Percentiles rank a stretch among this genome's conserved stretches.
Evolutionary conservation across 2,797 vertebrate genomes (phyloP).

Genomic region (Caiman crocodilus): DNA sequence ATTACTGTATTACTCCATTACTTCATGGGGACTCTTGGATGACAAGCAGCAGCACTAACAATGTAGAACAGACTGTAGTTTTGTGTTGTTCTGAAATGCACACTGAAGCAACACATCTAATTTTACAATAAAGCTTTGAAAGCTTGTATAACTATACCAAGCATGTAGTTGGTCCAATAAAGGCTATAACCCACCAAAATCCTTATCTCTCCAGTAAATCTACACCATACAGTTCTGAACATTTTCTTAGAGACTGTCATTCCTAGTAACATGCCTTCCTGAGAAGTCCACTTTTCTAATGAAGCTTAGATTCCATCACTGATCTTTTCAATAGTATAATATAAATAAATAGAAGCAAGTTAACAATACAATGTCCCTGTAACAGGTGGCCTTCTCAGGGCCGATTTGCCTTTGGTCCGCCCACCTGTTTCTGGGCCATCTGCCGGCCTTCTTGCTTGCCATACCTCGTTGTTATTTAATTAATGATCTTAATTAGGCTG

Average conservation of each 20-base stretch:
- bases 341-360: neutral
- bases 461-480: too few species aligned
- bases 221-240: neutral
- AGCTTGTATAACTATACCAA: too few species aligned
- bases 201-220: slow-evolving; percentile 7
- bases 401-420: too few species aligned
- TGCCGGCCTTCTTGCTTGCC: too few species aligned
- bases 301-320: neutral
- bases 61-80: neutral
- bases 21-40: neutral
- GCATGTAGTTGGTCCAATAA: too few species aligned
- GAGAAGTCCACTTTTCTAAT: neutral
- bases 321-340: neutral
- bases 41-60: neutral
- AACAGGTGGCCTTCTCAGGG: too few species aligned
- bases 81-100: neutral
- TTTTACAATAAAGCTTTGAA: too few species aligned
- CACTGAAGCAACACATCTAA: too few species aligned
- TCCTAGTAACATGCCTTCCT: neutral
- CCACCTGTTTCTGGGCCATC: too few species aligned
- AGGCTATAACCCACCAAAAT: neutral
- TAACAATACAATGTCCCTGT: neutral
- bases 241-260: neutral
- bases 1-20: neutral
- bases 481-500: too few species aligned